Base-by-base conservation (phyloP, 2,888 invertebrate genomes). In the Chirona hameri region DNA sequence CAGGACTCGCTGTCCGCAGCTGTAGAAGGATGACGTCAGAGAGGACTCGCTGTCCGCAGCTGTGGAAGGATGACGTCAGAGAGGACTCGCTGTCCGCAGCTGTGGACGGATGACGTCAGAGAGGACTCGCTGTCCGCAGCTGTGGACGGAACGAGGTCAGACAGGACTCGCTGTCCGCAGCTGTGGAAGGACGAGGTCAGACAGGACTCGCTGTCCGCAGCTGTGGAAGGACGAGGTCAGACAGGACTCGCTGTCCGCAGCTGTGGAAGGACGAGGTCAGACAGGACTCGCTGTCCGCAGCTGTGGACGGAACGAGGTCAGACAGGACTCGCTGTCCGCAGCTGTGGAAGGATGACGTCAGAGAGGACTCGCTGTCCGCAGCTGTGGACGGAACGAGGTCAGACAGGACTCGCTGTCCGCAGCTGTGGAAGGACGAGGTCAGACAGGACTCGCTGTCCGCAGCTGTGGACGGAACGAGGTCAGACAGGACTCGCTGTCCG, bases 381-480 rank as follows among this genome's bases (percentile, higher is more conserved):
- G 81, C 91, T 90, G 18, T 91, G 88, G 87, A 94, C 94, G 15
- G 88, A 87, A n/a, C 84, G 91, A 87, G 81, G 87, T 88, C 0
- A 87, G 85, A 46, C 85, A 83, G 14, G 83, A 84, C 84, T 88
- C 88, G 83, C 88, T 84, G 72, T 85, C n/a, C n/a, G n/a, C 95
- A 95, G 81, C 91, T 90, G 18, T 91, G 88, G 87, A 94, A 94
- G 15, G 88, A 87, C 84, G 91, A 87, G 81, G 87, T 88, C 0
- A 87, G 85, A 46, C 85, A 83, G 14, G 83, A 84, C 84, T 88
- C 88, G 83, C 88, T 84, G 72, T 85, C n/a, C n/a, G n/a, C 95
- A 95, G 81, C 91, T 90, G 18, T 91, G 88, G 87, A 94, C 94
- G 15, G 88, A 87, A n/a, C 84, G 91, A 87, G 81, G 87, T 88